Conservation (phyloP, 92 coral and sea anemone genomes). For the Siderastrea siderea region DNA sequence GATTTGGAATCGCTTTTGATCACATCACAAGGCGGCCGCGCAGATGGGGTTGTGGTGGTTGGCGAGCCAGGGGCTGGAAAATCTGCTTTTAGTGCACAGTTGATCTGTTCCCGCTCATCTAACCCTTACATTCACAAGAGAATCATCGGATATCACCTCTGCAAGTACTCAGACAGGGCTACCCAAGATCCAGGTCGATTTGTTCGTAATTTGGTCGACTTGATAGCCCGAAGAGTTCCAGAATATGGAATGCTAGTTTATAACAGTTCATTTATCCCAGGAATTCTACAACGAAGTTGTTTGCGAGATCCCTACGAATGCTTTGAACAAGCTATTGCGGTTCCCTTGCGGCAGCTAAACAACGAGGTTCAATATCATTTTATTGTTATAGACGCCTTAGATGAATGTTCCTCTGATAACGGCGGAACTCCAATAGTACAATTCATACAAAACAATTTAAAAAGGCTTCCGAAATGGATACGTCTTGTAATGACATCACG, state of each 20-base stretch:
- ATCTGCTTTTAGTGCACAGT: slow-evolving; percentile 81
- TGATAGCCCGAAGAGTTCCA: slow-evolving; percentile 74
- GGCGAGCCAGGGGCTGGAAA: slow-evolving; percentile 91
- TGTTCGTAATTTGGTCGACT: slow-evolving; percentile 86
- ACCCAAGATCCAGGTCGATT: slow-evolving; percentile 79
- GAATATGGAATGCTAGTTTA: slow-evolving; percentile 55
- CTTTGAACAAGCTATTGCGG: slow-evolving; percentile 69
- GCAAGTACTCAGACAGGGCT: slow-evolving; percentile 69
- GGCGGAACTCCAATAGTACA: slow-evolving; percentile 39
- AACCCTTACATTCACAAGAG: slow-evolving; percentile 65
- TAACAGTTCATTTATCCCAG: slow-evolving; percentile 48
- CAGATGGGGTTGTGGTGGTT: slow-evolving; percentile 48
- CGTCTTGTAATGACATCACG: slow-evolving; percentile 73
- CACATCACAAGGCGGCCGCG: background rate
- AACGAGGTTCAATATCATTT: slow-evolving; percentile 20
- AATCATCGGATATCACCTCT: slow-evolving; percentile 83
- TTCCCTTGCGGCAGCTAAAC: slow-evolving; percentile 61
- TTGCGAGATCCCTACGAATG: slow-evolving; percentile 73
- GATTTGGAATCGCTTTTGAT: slow-evolving; percentile 8
- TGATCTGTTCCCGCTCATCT: slow-evolving; percentile 86
- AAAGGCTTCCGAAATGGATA: slow-evolving; percentile 77
- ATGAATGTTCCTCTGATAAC: slow-evolving; percentile 67
- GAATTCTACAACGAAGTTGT: slow-evolving; percentile 59
- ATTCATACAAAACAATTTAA: slow-evolving; percentile 42
- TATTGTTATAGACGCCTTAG: slow-evolving; percentile 82